These are phyloP conservation scores for Petrocephalus sullivani DNA, from an alignment of 2,797 vertebrate genomes.

Conservation along the genomic window DNA sequence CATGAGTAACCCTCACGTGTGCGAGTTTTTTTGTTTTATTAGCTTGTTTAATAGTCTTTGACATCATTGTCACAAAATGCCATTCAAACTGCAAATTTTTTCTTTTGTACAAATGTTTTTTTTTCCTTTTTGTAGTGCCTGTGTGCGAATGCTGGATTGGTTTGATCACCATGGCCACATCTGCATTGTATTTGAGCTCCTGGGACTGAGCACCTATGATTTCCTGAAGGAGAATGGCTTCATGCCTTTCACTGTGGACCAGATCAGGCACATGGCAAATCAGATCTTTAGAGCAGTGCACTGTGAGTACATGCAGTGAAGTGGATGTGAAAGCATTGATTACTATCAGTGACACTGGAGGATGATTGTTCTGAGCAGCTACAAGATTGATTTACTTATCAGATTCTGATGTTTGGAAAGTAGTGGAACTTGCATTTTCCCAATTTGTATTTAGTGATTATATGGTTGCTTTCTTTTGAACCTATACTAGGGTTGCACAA, in stretches of 20 bases:
- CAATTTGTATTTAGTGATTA: not conserved
- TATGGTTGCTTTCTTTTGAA: conserved; percentile 20
- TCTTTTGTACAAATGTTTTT: not conserved
- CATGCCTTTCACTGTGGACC: conserved; percentile 79
- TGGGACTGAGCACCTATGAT: conserved; percentile 87
- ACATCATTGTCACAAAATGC: not conserved
- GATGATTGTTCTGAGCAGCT: not conserved
- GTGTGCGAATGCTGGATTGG: conserved; percentile 89
- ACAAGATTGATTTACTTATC: not conserved
- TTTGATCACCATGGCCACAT: conserved; percentile 84
- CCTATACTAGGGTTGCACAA: not conserved
- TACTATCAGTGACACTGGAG: not conserved
- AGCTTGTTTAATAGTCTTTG: not conserved
- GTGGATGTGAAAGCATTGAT: not conserved
- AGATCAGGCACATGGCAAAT: conserved; percentile 85
- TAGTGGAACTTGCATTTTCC: not conserved
- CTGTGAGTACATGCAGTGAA: conserved; percentile 69
- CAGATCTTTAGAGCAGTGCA: conserved; percentile 86
- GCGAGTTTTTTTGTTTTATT: not conserved
- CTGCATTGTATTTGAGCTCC: conserved; percentile 88
- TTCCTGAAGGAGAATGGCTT: conserved; percentile 82
- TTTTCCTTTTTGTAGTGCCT: conserved; percentile 62
- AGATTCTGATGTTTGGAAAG: not conserved
- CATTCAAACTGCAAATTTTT: not conserved
- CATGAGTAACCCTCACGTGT: not conserved